These are phyloP conservation scores for Orientallactaga sibirica DNA, from an alignment of 2,797 vertebrate genomes.

Conservation along the genomic window DNA sequence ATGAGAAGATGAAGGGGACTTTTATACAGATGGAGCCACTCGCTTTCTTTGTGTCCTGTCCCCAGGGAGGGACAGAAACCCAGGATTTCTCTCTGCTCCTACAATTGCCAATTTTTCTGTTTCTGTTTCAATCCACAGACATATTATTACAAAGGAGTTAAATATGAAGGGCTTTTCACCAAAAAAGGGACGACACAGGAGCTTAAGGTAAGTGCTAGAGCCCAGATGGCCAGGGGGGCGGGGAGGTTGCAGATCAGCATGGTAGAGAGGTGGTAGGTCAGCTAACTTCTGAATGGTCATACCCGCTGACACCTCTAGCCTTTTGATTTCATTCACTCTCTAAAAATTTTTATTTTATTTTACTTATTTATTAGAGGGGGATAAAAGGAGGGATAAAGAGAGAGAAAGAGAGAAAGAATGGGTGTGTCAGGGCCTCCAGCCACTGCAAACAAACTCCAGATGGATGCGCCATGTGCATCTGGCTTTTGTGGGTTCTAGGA, in stretches of 20 bases:
- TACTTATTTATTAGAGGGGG: no score
- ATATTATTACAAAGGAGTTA: constrained; percentile 48
- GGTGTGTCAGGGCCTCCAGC: no score
- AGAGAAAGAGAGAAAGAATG: no score
- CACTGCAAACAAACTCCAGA: no score
- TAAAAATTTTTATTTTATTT: neutral
- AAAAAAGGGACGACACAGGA: constrained; percentile 46
- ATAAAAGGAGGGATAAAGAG: no score
- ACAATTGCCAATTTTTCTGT: neutral
- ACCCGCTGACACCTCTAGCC: neutral
- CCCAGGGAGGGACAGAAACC: neutral
- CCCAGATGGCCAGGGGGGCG: neutral
- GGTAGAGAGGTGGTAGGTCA: accelerated
- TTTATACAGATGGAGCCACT: no score
- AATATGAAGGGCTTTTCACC: constrained; percentile 48
- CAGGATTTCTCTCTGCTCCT: neutral
- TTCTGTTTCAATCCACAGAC: constrained; percentile 65
- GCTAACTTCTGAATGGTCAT: neutral
- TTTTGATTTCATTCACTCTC: neutral
- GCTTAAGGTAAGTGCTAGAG: constrained; percentile 62
- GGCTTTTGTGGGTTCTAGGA: no score
- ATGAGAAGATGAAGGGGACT: neutral
- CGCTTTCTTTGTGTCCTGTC: neutral
- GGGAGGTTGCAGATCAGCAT: no score
- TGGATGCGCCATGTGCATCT: no score